Percentiles rank a stretch among this genome's conserved stretches.
Evolutionary conservation across 2,113 vertebrate genomes (phyloP).

Genomic region (Petrocephalus microphthalmus): DNA sequence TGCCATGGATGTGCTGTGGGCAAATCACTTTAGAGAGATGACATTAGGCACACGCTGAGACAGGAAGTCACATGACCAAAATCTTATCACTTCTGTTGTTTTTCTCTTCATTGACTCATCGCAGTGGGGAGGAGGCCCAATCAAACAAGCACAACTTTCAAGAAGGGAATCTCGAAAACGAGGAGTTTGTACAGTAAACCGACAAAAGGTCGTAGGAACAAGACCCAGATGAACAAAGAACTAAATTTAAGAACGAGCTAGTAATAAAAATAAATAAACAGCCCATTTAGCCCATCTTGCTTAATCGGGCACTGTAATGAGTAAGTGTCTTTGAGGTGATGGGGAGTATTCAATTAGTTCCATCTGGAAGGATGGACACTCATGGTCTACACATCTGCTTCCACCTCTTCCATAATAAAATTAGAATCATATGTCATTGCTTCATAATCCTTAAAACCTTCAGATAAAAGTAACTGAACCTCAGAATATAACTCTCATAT

Average conservation of each 20-base stretch:
- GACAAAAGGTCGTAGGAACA: too few relatives aligned
- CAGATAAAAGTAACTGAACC: not conserved
- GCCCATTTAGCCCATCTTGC: not conserved
- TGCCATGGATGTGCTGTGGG: not conserved
- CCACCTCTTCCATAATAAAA: too few relatives aligned
- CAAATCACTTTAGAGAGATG: not conserved
- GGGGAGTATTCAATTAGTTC: not conserved
- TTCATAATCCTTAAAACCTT: not conserved
- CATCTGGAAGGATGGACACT: too few relatives aligned
- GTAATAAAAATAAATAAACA: not conserved
- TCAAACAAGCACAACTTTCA: not conserved
- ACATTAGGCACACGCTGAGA: not conserved
- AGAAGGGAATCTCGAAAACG: not conserved
- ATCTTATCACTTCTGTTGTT: too few relatives aligned
- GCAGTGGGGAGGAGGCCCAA: not conserved
- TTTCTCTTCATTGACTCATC: too few relatives aligned
- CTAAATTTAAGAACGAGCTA: not conserved
- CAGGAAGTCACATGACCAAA: too few relatives aligned
- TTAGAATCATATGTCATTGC: not conserved
- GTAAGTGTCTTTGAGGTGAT: not conserved
- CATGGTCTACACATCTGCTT: too few relatives aligned
- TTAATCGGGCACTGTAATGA: not conserved
- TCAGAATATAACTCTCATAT: not conserved
- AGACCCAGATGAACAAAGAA: not conserved
- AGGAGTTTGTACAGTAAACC: not conserved